A percentile compares a stretch with the other conserved stretches of the same genome.
phyloP scores from a whole-genome alignment of 2,888 invertebrate species.

The Lochmaea capreae region DNA sequence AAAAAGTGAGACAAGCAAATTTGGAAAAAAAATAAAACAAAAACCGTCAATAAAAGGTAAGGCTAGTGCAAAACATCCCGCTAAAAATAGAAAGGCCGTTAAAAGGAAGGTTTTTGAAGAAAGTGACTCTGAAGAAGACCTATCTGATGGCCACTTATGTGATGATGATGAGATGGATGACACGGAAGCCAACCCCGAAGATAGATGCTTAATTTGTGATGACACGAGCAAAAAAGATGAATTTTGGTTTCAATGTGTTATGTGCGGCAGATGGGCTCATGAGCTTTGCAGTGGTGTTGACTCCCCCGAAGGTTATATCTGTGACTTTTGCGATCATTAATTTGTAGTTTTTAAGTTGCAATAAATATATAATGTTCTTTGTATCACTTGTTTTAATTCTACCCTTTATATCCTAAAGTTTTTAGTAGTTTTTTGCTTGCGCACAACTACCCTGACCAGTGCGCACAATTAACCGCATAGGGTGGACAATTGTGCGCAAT shows the following conservation, averaged over 20 bases:
- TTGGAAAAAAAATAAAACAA: neutral
- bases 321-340: slow-evolving; percentile 4
- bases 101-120: slow-evolving; percentile 25
- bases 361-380: no score
- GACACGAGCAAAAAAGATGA: slow-evolving; percentile 5
- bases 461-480: no score
- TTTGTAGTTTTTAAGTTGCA: neutral
- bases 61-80: neutral
- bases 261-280: neutral
- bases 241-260: neutral
- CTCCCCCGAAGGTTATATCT: slow-evolving; percentile 10
- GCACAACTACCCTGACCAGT: no score
- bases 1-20: neutral
- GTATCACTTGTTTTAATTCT: no score
- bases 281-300: neutral
- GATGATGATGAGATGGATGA: neutral
- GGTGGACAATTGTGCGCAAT: no score
- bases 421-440: no score
- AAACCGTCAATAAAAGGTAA: slow-evolving; percentile 1
- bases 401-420: no score
- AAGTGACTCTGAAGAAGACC: slow-evolving; percentile 1
- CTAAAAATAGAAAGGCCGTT: slow-evolving; percentile 23
- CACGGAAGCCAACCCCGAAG: neutral
- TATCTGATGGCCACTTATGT: slow-evolving; percentile 24
- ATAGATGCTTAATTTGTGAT: neutral